Evolutionary conservation across 2,797 vertebrate genomes (phyloP).

Genomic region (Macropus fuliginosus): DNA sequence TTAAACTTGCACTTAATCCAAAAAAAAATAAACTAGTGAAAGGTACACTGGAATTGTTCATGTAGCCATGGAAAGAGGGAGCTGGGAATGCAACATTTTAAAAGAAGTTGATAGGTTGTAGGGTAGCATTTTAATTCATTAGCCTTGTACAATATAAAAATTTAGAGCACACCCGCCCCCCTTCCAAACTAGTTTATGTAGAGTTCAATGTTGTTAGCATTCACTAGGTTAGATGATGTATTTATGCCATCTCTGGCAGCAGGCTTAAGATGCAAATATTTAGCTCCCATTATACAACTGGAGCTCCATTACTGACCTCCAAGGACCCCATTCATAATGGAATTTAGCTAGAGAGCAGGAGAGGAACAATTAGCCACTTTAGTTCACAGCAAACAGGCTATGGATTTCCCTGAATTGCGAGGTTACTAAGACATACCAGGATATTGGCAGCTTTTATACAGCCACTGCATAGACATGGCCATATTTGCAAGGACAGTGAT

Average conservation of each 20-base stretch:
- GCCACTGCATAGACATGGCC: conserved; percentile 13
- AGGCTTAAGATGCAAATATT: conserved; percentile 76
- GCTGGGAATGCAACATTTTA: conserved; percentile 9
- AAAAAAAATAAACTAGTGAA: background rate
- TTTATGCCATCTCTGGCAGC: conserved; percentile 62
- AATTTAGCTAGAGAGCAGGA: conserved; percentile 52
- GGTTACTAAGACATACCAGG: conserved; percentile 32
- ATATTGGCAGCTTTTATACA: conserved; percentile 27
- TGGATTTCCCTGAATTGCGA: conserved; percentile 47
- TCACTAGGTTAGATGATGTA: conserved; percentile 59
- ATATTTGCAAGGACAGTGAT: conserved; percentile 40
- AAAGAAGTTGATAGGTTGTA: conserved; percentile 6
- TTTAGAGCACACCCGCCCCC: background rate
- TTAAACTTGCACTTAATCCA: background rate
- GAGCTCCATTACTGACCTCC: conserved; percentile 72
- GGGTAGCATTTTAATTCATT: conserved; percentile 63
- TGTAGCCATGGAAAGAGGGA: conserved; percentile 18
- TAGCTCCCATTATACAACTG: conserved; percentile 68
- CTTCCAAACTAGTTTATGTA: background rate
- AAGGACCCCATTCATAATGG: conserved; percentile 67
- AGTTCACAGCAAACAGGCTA: conserved; percentile 44
- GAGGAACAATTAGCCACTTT: conserved; percentile 74
- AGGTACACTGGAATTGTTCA: background rate
- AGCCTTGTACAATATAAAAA: conserved; percentile 55
- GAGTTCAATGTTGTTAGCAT: conserved; percentile 52